Percentiles rank a stretch among this genome's conserved stretches.
phyloP scores from a whole-genome alignment of 2,888 invertebrate species.

The Lasiommata megera region DNA sequence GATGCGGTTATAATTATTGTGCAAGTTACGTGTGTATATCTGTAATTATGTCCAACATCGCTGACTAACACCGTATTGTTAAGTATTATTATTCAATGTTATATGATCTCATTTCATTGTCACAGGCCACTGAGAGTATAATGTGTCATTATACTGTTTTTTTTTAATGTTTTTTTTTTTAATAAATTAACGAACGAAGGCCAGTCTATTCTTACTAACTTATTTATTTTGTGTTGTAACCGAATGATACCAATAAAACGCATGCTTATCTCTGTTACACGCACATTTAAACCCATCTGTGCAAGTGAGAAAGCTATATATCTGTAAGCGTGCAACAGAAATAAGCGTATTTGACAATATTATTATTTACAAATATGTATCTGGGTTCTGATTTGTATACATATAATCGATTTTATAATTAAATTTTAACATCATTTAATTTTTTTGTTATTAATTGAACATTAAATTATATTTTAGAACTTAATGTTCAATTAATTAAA shows the following conservation, averaged over 20 bases:
- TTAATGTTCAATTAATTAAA: no score
- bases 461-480: no score
- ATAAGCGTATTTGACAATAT: background rate
- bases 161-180: background rate
- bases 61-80: constrained; percentile 64
- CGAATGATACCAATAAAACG: no score
- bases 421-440: no score
- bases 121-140: constrained; percentile 50
- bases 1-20: constrained; percentile 11
- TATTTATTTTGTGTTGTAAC: background rate
- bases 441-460: no score
- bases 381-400: no score
- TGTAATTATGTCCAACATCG: constrained; percentile 21
- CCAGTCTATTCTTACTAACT: constrained; percentile 5
- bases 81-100: constrained; percentile 77
- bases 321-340: background rate
- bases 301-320: background rate
- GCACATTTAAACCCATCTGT: no score
- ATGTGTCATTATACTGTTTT: constrained; percentile 33
- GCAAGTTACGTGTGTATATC: constrained; percentile 1
- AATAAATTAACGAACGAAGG: background rate
- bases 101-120: constrained; percentile 78
- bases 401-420: no score
- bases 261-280: no score
- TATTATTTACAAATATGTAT: no score